Evolutionary conservation across 2,888 invertebrate species (phyloP), one percentile per base, ranked within the genome.

Genomic region (Eupithecia inturbata): DNA sequence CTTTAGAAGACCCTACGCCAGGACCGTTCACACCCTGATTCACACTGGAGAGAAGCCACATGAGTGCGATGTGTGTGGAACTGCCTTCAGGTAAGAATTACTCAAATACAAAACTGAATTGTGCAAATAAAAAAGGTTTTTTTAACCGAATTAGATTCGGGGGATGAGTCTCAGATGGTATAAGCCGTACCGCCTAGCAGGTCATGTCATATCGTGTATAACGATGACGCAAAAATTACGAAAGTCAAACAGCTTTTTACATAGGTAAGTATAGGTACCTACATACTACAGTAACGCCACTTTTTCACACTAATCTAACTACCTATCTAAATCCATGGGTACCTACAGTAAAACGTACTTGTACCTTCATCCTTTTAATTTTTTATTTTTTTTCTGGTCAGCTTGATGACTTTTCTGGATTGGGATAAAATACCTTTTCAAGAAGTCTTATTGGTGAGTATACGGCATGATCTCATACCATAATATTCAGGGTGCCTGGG

Each of bases 1-100:
- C 16, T 94, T 94, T 81, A 88, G 93, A 41, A 85, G 94, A 72
- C 94, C 94, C 0, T 94, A 94, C 80, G 94, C 94, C 0, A 87
- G 93, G 39, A 94, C 93, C 2, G 94, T 94, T 0, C 94, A 94
- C 78, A 93, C 92, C 1, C 91, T 94, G 68, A 94, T 94, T 26
- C 94, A 94, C 77, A 94, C 94, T 0, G 94, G 94, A 9, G 93
- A 93, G 78, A 94, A 94, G 70, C 94, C 94, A 0, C 93, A 94
- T 68, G 93, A 92, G 77, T 94, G 94, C 77, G 92, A 94, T 69
- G 86, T 94, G 0, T 94, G 94, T 75, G 93, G 93, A 26, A 93
- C 94, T n/a, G 92, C 93, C 28, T 94, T 94, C 84, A 93, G 94
- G 94, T 93, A 82, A 82, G 60, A 64, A 33, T 16, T 62, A 19